A percentile compares a stretch with the other conserved stretches of the same genome.
phyloP scores from a whole-genome alignment of 2,797 vertebrate species.

The Ispidina picta region DNA sequence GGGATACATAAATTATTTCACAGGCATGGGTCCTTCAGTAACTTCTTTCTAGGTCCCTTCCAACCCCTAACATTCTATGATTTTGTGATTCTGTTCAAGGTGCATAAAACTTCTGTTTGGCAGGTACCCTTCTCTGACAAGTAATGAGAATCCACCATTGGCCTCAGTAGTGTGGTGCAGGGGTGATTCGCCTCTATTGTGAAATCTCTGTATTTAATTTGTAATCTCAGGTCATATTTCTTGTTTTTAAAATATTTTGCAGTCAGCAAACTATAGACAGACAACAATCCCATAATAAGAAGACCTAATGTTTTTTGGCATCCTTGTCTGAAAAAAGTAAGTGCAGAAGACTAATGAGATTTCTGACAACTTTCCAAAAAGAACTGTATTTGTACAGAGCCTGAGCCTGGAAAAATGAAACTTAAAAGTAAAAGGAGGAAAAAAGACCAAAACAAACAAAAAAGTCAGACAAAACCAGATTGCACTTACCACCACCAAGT shows the following conservation, averaged over 20 bases:
- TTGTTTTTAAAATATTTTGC: background rate
- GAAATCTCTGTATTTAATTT: background rate
- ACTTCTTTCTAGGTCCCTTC: background rate
- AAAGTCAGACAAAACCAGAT: background rate
- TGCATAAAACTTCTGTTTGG: background rate
- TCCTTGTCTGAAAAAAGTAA: background rate
- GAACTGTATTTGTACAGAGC: background rate
- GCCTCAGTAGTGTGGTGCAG: background rate
- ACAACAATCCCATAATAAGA: background rate
- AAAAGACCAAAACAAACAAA: background rate
- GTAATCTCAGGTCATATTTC: background rate
- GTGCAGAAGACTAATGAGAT: background rate
- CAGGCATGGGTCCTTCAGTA: background rate
- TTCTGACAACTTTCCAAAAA: conserved; percentile 10
- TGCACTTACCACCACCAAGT: background rate
- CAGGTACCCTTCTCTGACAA: background rate
- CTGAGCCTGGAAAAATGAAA: conserved; percentile 3
- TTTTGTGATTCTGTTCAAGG: background rate
- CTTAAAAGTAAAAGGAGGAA: background rate
- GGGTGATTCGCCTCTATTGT: background rate
- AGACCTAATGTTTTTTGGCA: background rate
- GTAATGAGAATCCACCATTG: background rate
- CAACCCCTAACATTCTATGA: no score
- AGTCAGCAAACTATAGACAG: background rate
- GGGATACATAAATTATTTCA: background rate